Evolutionary conservation across 2,888 invertebrate genomes (phyloP).

Genomic region (Coecobrya sp.): DNA sequence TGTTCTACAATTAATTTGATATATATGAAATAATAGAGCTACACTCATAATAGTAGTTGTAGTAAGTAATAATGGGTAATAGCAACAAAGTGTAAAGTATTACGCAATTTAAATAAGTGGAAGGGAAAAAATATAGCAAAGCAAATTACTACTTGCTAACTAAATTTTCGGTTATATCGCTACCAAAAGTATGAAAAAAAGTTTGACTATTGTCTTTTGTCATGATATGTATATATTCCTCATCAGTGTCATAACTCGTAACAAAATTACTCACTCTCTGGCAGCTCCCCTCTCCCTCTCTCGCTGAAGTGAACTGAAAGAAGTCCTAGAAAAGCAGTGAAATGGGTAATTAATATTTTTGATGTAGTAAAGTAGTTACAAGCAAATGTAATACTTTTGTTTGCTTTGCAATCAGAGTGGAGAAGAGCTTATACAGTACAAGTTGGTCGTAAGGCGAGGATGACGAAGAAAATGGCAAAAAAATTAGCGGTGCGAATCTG

Average conservation of each 20-base stretch:
- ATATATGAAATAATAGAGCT: background rate
- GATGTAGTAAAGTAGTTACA: background rate
- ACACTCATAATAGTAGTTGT: background rate
- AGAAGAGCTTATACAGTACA: background rate
- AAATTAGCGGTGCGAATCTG: background rate
- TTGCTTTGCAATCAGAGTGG: background rate
- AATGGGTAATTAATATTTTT: constrained; percentile 45
- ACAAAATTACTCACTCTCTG: background rate
- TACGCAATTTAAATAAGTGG: background rate
- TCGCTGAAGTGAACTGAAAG: constrained; percentile 10
- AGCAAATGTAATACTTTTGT: background rate
- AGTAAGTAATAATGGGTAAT: background rate
- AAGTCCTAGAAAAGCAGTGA: constrained; percentile 36
- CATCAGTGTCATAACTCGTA: background rate
- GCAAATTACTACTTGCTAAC: background rate
- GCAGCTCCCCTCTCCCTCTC: background rate
- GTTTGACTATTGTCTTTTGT: background rate
- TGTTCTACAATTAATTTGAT: background rate
- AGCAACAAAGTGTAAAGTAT: background rate
- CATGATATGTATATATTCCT: background rate
- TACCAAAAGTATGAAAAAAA: background rate
- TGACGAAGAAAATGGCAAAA: background rate
- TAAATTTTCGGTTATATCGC: background rate
- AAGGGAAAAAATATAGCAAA: background rate
- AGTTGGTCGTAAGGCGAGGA: background rate